phyloP scores from a whole-genome alignment of 2,113 vertebrate species.

The Neomonachus schauinslandi region DNA sequence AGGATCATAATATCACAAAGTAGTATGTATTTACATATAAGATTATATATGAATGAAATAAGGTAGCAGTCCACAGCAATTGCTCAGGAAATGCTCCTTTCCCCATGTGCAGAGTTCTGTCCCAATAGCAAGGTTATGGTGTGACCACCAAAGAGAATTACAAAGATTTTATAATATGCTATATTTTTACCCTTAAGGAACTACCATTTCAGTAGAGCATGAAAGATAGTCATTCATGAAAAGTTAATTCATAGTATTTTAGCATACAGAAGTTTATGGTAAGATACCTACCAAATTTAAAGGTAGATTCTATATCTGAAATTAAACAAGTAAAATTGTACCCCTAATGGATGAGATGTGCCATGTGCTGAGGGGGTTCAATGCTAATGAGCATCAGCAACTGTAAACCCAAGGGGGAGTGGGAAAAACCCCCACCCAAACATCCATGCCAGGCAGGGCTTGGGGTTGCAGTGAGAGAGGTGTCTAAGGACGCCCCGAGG shows the following conservation, averaged over 20 bases:
- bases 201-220: neutral
- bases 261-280: neutral
- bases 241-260: neutral
- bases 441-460: neutral
- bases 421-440: neutral
- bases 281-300: neutral
- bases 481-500: neutral
- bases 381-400: neutral
- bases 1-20: neutral
- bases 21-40: neutral
- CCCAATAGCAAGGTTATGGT: neutral
- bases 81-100: neutral
- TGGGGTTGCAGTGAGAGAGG: neutral
- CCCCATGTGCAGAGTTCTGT: neutral
- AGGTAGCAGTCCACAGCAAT: neutral
- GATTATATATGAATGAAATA: neutral
- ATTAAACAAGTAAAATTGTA: neutral
- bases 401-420: neutral
- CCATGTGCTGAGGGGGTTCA: neutral
- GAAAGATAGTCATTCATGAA: neutral
- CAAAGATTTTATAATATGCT: neutral
- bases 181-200: neutral
- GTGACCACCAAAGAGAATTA: neutral
- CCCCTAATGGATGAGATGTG: neutral
- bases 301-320: slow-evolving; percentile 24